A percentile compares a stretch with the other conserved stretches of the same genome.
Conservation (phyloP, 2,113 vertebrate genomes). For the Phrynosoma blainvillii region DNA sequence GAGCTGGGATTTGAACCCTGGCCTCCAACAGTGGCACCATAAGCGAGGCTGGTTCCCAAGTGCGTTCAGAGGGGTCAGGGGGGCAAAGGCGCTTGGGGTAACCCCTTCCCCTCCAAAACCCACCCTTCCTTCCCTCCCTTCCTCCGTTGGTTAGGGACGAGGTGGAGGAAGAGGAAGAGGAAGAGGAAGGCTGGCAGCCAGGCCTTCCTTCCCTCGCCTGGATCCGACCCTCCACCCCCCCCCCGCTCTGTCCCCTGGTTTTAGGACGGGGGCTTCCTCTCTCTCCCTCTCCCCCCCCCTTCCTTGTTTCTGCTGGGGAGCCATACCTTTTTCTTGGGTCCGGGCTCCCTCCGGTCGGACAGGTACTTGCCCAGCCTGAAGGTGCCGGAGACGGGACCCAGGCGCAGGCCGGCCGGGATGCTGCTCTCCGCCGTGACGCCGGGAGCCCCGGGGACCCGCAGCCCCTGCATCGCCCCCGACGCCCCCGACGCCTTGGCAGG, state of each 20-base stretch:
- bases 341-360: slow-evolving; percentile 94
- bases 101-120: background rate
- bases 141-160: background rate
- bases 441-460: slow-evolving; percentile 83
- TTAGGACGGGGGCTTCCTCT: background rate
- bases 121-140: background rate
- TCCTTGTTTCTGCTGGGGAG: background rate
- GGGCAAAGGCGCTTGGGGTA: too few relatives aligned
- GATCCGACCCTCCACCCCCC: too few relatives aligned
- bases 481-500: too few relatives aligned
- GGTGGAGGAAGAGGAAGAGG: too few relatives aligned
- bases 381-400: slow-evolving; percentile 92
- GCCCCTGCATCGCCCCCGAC: slow-evolving; percentile 84
- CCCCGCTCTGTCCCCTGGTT: too few relatives aligned
- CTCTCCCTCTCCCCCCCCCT: background rate
- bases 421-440: slow-evolving; percentile 92
- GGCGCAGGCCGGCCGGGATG: slow-evolving; percentile 93
- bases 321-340: slow-evolving; percentile 95
- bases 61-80: too few relatives aligned
- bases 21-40: too few relatives aligned
- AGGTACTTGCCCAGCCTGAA: slow-evolving; percentile 97
- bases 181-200: too few relatives aligned
- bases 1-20: too few relatives aligned
- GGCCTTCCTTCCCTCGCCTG: too few relatives aligned
- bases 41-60: too few relatives aligned